Conservation (phyloP, 1,140 invertebrate genomes). For the Calliopsis andreniformis region DNA sequence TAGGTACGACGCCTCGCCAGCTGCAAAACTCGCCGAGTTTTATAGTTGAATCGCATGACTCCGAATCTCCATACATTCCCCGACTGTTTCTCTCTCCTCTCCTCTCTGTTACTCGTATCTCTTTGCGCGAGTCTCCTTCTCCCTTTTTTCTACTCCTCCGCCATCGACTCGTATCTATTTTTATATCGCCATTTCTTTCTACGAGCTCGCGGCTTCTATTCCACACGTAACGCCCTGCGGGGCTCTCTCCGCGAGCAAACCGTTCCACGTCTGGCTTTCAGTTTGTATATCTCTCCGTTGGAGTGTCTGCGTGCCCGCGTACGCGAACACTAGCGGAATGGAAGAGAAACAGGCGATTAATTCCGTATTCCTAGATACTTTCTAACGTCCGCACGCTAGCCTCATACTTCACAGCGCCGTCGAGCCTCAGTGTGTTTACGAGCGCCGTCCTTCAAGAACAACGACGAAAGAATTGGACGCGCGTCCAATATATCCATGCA, state of each 20-base stretch:
- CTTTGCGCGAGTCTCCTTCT: slow-evolving; percentile 42
- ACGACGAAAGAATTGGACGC: slow-evolving; percentile 52
- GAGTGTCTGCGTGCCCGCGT: neutral
- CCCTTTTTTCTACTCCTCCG: slow-evolving; percentile 54
- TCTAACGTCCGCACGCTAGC: slow-evolving; percentile 69
- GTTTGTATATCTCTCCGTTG: neutral
- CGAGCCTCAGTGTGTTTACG: slow-evolving; percentile 57
- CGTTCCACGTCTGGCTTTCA: slow-evolving; percentile 16
- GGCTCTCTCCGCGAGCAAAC: slow-evolving; percentile 40
- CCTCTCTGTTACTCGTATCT: slow-evolving; percentile 51
- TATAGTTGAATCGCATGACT: slow-evolving; percentile 82
- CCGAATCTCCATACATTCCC: slow-evolving; percentile 79
- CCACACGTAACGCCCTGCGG: slow-evolving; percentile 50
- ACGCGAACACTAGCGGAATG: neutral
- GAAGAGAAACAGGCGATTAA: slow-evolving; percentile 68
- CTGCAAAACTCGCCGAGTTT: slow-evolving; percentile 81
- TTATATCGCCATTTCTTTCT: slow-evolving; percentile 69
- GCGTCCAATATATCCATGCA: slow-evolving; percentile 51
- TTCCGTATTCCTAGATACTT: slow-evolving; percentile 75
- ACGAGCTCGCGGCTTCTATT: slow-evolving; percentile 49
- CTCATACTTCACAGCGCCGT: slow-evolving; percentile 63
- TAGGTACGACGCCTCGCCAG: slow-evolving; percentile 75
- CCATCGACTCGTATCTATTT: slow-evolving; percentile 69
- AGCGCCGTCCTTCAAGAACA: slow-evolving; percentile 57
- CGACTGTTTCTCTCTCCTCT: slow-evolving; percentile 39